phyloP scores from a whole-genome alignment of 2,113 vertebrate species.

The Lycaon pictus region DNA sequence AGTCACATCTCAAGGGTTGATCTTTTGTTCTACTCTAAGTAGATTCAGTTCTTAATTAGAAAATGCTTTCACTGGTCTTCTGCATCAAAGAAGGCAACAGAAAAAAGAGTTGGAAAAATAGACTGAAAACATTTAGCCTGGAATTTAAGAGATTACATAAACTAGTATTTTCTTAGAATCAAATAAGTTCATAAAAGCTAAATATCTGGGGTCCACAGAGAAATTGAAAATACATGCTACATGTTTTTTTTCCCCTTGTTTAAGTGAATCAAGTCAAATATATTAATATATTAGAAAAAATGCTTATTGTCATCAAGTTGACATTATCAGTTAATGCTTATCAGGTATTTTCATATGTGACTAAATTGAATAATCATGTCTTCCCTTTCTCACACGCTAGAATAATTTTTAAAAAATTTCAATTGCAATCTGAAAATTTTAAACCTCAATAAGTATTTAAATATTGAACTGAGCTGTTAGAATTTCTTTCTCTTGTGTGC shows the following conservation, averaged over 20 bases:
- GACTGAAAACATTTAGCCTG: neutral
- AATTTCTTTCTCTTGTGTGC: neutral
- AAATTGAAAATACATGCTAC: neutral
- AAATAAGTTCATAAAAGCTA: neutral
- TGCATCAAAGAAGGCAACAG: neutral
- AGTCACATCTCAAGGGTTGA: neutral
- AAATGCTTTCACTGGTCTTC: neutral
- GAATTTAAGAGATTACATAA: neutral
- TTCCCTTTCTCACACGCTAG: neutral
- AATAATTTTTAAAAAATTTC: neutral
- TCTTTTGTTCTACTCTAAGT: neutral
- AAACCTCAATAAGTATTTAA: neutral
- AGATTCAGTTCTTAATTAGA: neutral
- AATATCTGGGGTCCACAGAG: neutral
- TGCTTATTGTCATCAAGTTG: neutral
- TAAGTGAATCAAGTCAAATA: neutral
- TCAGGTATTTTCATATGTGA: neutral
- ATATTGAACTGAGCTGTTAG: neutral
- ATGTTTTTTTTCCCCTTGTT: neutral
- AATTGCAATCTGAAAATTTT: neutral
- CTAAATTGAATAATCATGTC: neutral
- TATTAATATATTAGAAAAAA: neutral
- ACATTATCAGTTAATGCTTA: neutral
- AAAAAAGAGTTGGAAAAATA: neutral
- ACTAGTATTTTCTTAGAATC: neutral